A percentile compares a stretch with the other conserved stretches of the same genome.
These are phyloP conservation scores for Dicentrarchus labrax DNA, from an alignment of 2,113 vertebrate species.

Conservation along the genomic window DNA sequence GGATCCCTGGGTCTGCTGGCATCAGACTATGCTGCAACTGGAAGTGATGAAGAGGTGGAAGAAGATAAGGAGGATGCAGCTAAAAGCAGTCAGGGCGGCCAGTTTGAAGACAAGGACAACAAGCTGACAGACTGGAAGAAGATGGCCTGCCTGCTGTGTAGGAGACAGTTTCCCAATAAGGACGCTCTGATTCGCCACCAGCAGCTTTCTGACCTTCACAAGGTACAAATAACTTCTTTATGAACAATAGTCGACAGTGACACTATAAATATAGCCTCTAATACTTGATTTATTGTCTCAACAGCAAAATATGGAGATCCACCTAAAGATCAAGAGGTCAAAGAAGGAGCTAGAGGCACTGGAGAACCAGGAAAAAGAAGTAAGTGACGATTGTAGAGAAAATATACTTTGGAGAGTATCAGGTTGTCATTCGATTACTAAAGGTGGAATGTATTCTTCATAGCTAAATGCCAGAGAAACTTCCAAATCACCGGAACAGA, in stretches of 20 bases:
- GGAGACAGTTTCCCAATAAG: constrained; percentile 97
- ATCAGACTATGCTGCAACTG: constrained; percentile 94
- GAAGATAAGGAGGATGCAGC: constrained; percentile 90
- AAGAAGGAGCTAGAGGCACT: constrained; percentile 95
- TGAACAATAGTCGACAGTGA: background rate
- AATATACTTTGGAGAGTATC: background rate
- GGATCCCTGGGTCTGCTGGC: constrained; percentile 94
- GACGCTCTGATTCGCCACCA: constrained; percentile 95
- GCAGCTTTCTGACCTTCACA: constrained; percentile 97
- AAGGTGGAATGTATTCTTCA: background rate
- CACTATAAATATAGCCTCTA: background rate
- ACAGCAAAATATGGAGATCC: constrained; percentile 99
- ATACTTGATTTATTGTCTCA: constrained; percentile 1
- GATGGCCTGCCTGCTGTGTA: constrained; percentile 95
- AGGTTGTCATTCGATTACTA: background rate
- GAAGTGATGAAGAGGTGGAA: constrained; percentile 95
- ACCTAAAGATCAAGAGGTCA: constrained; percentile 94
- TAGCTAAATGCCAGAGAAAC: constrained; percentile 75
- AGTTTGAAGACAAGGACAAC: constrained; percentile 87
- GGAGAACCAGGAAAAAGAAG: constrained; percentile 93
- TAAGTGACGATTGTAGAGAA: constrained; percentile 32
- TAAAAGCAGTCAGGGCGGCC: constrained; percentile 78
- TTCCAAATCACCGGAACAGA: constrained; percentile 78
- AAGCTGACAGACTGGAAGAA: constrained; percentile 98
- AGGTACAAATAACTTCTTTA: constrained; percentile 80